phyloP scores from a whole-genome alignment of 2,797 vertebrate genomes.

The Periparus ater region DNA sequence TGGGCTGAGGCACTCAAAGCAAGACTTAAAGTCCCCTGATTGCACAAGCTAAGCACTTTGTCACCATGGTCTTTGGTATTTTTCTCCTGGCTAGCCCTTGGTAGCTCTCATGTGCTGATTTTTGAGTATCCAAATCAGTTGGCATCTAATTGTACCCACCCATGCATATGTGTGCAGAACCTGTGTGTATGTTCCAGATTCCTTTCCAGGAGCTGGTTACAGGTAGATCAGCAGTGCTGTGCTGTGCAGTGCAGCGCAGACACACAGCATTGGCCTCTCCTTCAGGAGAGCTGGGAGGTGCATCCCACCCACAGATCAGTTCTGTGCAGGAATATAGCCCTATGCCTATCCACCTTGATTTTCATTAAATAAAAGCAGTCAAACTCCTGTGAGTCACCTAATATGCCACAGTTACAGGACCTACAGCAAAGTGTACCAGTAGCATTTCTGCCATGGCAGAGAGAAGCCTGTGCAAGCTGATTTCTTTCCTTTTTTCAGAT shows the following conservation, averaged over 20 bases:
- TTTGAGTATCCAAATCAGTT: background rate
- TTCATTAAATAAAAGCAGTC: background rate
- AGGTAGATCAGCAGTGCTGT: background rate
- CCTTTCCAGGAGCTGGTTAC: background rate
- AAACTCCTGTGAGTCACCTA: background rate
- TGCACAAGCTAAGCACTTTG: background rate
- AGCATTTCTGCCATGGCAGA: background rate
- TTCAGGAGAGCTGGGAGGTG: background rate
- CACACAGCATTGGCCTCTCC: background rate
- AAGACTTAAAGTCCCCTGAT: background rate
- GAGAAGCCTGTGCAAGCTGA: background rate
- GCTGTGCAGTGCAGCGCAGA: background rate
- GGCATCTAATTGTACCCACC: background rate
- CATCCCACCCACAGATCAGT: background rate
- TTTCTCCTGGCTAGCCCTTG: background rate
- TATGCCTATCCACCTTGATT: background rate
- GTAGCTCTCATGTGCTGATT: background rate
- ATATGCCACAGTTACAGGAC: background rate
- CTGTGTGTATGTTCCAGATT: background rate
- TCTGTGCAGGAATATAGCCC: background rate
- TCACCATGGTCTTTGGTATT: background rate
- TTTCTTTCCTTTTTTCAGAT: conserved; percentile 1
- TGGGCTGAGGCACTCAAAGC: background rate
- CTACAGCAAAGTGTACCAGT: background rate
- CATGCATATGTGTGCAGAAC: background rate